A percentile compares a stretch with the other conserved stretches of the same genome.
phyloP scores from a whole-genome alignment of 2,888 invertebrate species.

The Ecliptopera silaceata region DNA sequence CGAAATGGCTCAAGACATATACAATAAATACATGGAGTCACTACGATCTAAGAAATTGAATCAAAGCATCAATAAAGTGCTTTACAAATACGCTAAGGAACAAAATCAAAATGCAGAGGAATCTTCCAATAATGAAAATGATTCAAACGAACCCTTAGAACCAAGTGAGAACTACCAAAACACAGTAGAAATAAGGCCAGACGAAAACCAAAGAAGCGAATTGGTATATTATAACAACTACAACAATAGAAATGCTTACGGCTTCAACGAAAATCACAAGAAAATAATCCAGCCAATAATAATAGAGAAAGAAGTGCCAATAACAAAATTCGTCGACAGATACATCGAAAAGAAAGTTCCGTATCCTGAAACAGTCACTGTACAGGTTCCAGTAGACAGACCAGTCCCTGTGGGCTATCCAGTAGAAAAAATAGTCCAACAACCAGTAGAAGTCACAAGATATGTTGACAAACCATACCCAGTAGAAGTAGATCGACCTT shows the following conservation, averaged over 20 bases:
- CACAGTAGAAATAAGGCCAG: slow-evolving; percentile 57
- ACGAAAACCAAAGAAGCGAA: slow-evolving; percentile 55
- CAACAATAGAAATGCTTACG: slow-evolving; percentile 46
- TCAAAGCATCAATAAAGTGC: slow-evolving; percentile 56
- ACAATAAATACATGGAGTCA: slow-evolving; percentile 63
- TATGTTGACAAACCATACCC: slow-evolving; percentile 84
- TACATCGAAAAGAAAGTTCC: slow-evolving; percentile 73
- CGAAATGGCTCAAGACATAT: slow-evolving; percentile 57
- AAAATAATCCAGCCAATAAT: slow-evolving; percentile 74
- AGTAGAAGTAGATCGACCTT: slow-evolving; percentile 76
- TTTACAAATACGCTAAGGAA: slow-evolving; percentile 50
- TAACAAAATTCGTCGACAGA: slow-evolving; percentile 73
- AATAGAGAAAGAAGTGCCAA: slow-evolving; percentile 73
- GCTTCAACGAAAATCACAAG: slow-evolving; percentile 44
- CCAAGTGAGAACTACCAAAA: slow-evolving; percentile 62
- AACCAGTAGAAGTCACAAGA: slow-evolving; percentile 76
- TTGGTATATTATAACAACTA: slow-evolving; percentile 46
- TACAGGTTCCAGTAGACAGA: slow-evolving; percentile 68
- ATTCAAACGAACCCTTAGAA: slow-evolving; percentile 58
- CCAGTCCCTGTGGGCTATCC: slow-evolving; percentile 71
- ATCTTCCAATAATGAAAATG: slow-evolving; percentile 40
- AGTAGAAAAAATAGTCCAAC: slow-evolving; percentile 80
- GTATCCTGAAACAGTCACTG: slow-evolving; percentile 66
- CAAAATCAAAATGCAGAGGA: slow-evolving; percentile 57
- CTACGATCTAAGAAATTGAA: slow-evolving; percentile 68